Base-by-base conservation (phyloP, 1,140 invertebrate genomes). In the Caenorhabditis inopinata region DNA sequence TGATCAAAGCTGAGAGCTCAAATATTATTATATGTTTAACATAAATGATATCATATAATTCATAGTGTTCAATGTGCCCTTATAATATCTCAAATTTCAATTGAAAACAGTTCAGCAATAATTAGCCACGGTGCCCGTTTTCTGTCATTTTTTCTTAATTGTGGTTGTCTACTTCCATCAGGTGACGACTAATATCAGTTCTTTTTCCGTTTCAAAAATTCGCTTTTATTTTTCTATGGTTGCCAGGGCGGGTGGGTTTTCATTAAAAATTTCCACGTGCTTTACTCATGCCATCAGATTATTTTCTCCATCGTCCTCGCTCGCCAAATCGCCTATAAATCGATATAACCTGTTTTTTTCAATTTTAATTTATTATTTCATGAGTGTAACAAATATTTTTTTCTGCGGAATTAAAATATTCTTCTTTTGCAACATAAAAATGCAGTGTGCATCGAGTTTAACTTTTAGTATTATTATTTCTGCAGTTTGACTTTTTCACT, bases 261-360 rank as follows among this genome's bases (percentile, higher is more conserved):
- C n/a, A n/a, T n/a, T n/a, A n/a, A n/a, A n/a, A n/a, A n/a, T 42
- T 42, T 14, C 27, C 58, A 29, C 58, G 38, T 68, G 32, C 38
- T 68, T 68, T 42, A 38, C 32, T 38, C 58, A 21, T 68, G 58
- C 38, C 58, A 68, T 38, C 58, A 68, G 58, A 68, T 68, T 68
- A 68, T 68, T 35, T 18, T 7, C n/a, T 68, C 58, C 3, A 29
- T 68, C 32, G 29, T 9, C 58, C 58, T 68, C 32, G 58, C 38
- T 68, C 58, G 58, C 32, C 3, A 38, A 35, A 68, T 68, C 58
- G 58, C 16, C 58, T 7, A 21, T 9, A 18, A 68, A 68, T 68
- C 58, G 58, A 68, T 68, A 16, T n/a, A 68, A 42, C 14, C n/a
- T 53, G 49, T 53, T 6, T 53, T 23, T 23, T 9, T 23, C 18